Base-by-base conservation (phyloP, 2,888 invertebrate genomes). In the Sisyra terminalis region DNA sequence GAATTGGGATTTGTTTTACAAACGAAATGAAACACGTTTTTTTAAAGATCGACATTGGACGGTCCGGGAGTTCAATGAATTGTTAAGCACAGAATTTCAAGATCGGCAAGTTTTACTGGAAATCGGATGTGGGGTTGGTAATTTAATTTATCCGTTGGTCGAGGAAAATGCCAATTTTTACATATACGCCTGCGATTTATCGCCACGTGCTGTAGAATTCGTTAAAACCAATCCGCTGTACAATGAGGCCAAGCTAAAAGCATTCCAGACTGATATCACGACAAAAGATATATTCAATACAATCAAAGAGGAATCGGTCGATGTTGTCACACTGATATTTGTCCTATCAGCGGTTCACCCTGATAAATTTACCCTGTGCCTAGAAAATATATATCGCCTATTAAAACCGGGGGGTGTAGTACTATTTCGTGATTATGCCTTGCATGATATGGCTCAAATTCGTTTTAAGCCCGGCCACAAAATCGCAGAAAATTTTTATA, bases 1-100 rank as follows among this genome's bases (percentile, higher is more conserved):
- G 46, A 77, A 93, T 56, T 97, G 96, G 96, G 96, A 96, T 61
- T 66, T 92, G 42, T 97, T 97, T 62, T 97, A 96, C 60, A 94
- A 94, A 61, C 68, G 94, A 46, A 96, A 97, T 57, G 85, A 87
- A 52, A 86, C 81, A 0, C 75, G 85, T 52, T 96, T 97, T 61
- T 97, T 94, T 57, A 87, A 87, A 61, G 92, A 96, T 62, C 73
- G 96, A 11, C 90, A 92, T 57, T 97, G 98, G 98, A 96, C 93
- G 1, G 85, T 82, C 46, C 70, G 90, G 55, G 98, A 98, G 67
- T 94, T 98, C 65, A 66, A 77, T 51, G 89, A 90, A 56, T 65
- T 94, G 11, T 64, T 79, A 44, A 64, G 66, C 44, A 67, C 64
- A 43, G 57, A 65, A 59, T 50, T 72, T 34, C 65, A 67, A 2